phyloP scores from a whole-genome alignment of 2,797 vertebrate genomes.

The Rhinogobio ventralis region DNA sequence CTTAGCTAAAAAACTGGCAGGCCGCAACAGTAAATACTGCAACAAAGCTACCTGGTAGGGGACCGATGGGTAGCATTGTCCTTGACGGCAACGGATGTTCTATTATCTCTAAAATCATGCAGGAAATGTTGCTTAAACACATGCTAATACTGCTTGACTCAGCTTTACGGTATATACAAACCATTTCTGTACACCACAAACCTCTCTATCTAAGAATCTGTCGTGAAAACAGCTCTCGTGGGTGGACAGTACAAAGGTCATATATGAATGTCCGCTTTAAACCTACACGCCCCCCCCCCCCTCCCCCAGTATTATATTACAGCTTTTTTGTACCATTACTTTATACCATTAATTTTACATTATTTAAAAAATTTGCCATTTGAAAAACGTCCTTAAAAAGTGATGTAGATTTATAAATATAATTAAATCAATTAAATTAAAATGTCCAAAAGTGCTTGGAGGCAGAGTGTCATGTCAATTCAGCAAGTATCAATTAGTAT shows the following conservation, averaged over 20 bases:
- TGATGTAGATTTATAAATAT: no score
- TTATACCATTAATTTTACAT: background rate
- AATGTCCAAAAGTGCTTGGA: background rate
- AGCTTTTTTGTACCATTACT: background rate
- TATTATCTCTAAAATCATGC: conserved; percentile 47
- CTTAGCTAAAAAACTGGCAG: conserved; percentile 9
- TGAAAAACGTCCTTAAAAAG: background rate
- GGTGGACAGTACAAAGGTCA: conserved; percentile 41
- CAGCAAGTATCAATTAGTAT: background rate
- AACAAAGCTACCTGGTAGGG: conserved; percentile 21
- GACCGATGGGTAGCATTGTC: conserved; percentile 25
- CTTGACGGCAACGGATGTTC: conserved; percentile 42
- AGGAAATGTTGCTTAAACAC: conserved; percentile 54
- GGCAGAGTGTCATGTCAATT: background rate
- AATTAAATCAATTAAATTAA: background rate
- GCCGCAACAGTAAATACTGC: conserved; percentile 41
- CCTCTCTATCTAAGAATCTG: conserved; percentile 48
- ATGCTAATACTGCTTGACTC: conserved; percentile 50
- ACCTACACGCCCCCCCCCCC: background rate
- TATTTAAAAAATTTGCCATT: background rate
- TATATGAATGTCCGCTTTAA: conserved; percentile 6
- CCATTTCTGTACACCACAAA: conserved; percentile 50
- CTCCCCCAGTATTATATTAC: background rate
- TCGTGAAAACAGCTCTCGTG: conserved; percentile 47
- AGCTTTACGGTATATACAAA: conserved; percentile 60